These are phyloP conservation scores for Lordiphosa andalusiaca DNA, from an alignment of 2,888 invertebrate genomes.

Conservation along the genomic window DNA sequence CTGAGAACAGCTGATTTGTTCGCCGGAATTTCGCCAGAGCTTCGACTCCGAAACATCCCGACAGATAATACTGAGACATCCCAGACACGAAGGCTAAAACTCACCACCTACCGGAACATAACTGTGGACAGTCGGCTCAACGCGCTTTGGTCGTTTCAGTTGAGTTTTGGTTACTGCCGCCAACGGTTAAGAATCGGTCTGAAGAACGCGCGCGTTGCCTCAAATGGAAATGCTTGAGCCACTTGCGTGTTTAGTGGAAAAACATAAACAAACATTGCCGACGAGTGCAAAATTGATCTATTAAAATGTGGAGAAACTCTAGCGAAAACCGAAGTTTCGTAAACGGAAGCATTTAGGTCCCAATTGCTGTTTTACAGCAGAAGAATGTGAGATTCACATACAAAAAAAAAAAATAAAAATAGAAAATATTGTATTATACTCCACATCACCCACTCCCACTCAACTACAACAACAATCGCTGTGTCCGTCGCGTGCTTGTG, in stretches of 20 bases:
- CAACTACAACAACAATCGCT: conserved; percentile 5
- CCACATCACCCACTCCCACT: neutral
- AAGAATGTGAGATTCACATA: conserved; percentile 2
- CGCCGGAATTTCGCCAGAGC: conserved; percentile 48
- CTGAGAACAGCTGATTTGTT: conserved; percentile 53
- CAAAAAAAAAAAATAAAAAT: neutral
- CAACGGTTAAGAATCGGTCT: conserved; percentile 58
- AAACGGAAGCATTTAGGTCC: too few relatives aligned
- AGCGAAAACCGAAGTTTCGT: too few relatives aligned
- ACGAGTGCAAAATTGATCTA: neutral
- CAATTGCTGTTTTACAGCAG: too few relatives aligned
- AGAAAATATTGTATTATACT: conserved; percentile 5
- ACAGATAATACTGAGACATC: conserved; percentile 9
- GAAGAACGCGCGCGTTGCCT: conserved; percentile 39
- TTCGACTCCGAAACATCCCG: conserved; percentile 38
- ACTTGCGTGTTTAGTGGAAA: conserved; percentile 15
- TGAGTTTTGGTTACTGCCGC: conserved; percentile 77
- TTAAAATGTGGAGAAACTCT: too few relatives aligned
- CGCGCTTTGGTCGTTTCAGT: conserved; percentile 56
- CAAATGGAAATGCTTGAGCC: conserved; percentile 19
- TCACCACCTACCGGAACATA: conserved; percentile 33
- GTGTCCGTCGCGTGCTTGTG: conserved; percentile 14
- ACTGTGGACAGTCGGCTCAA: conserved; percentile 23
- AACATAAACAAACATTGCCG: conserved; percentile 34
- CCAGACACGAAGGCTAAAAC: conserved; percentile 21